Evolutionary conservation across 2,797 vertebrate genomes (phyloP).

Genomic region (Odontamblyopus rebecca): DNA sequence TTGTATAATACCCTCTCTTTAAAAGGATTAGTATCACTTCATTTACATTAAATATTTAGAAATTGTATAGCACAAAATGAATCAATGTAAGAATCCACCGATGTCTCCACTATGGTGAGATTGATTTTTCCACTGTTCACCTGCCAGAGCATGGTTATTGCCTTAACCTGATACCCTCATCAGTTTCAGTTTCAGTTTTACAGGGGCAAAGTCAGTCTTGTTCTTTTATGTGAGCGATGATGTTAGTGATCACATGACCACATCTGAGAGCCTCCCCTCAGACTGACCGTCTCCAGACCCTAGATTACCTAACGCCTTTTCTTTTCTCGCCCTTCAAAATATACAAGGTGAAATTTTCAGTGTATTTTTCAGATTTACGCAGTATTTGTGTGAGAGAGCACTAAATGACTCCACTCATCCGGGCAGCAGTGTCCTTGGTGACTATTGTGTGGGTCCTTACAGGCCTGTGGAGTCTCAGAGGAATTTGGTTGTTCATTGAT

Average conservation of each 20-base stretch:
- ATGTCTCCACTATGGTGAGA: not conserved
- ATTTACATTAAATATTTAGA: too few relatives aligned
- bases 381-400: not conserved
- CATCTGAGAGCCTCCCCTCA: not conserved
- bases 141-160: not conserved
- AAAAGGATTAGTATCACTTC: too few relatives aligned
- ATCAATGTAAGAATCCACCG: not conserved
- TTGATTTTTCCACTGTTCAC: not conserved
- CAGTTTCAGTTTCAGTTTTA: too few relatives aligned
- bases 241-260: slow-evolving; percentile 7
- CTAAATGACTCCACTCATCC: not conserved
- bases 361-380: not conserved
- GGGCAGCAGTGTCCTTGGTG: not conserved
- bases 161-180: not conserved
- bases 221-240: slow-evolving; percentile 1
- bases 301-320: not conserved
- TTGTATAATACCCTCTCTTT: too few relatives aligned
- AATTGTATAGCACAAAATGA: too few relatives aligned
- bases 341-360: not conserved
- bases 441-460: slow-evolving; percentile 10
- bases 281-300: slow-evolving; percentile 10
- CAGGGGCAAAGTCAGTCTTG: not conserved
- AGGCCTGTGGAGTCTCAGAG: slow-evolving; percentile 18
- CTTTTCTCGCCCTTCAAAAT: not conserved
- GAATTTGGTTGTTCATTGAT: slow-evolving; percentile 56